Conservation (phyloP, 1,140 invertebrate species). For the Paramacrobiotus metropolitanus region DNA sequence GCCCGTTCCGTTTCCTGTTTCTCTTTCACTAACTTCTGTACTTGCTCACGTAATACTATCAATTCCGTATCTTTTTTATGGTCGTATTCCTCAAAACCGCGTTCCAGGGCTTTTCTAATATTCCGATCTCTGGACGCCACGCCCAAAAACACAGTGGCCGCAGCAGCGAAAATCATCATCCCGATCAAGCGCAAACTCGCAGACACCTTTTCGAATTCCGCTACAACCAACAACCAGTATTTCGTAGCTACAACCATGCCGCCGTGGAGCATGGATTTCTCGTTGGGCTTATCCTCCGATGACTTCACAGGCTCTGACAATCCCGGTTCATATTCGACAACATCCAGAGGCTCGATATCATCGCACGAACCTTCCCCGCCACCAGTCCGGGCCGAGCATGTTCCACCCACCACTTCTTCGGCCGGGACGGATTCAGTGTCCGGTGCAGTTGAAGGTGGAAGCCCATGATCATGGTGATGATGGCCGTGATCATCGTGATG, state of each 20-base stretch:
- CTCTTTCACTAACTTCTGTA: not conserved
- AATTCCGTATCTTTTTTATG: not conserved
- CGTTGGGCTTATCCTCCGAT: too few relatives aligned
- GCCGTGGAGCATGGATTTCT: too few relatives aligned
- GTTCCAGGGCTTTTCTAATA: not conserved
- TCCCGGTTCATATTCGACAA: too few relatives aligned
- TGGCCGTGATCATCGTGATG: not conserved
- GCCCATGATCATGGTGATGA: not conserved
- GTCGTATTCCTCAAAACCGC: not conserved
- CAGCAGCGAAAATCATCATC: not conserved
- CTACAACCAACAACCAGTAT: not conserved
- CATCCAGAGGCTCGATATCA: not conserved
- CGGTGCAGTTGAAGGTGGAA: not conserved
- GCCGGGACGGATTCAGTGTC: too few relatives aligned
- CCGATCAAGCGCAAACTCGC: not conserved
- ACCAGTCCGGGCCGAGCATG: not conserved
- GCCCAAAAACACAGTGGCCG: not conserved
- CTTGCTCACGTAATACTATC: not conserved
- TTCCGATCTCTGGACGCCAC: not conserved
- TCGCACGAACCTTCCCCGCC: not conserved
- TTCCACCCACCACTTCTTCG: not conserved
- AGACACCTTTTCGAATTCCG: not conserved
- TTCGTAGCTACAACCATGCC: too few relatives aligned
- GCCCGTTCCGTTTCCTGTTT: not conserved
- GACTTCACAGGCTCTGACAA: too few relatives aligned